A percentile compares a stretch with the other conserved stretches of the same genome.
phyloP scores from a whole-genome alignment of 2,888 invertebrate species.

The Gibbula magus region DNA sequence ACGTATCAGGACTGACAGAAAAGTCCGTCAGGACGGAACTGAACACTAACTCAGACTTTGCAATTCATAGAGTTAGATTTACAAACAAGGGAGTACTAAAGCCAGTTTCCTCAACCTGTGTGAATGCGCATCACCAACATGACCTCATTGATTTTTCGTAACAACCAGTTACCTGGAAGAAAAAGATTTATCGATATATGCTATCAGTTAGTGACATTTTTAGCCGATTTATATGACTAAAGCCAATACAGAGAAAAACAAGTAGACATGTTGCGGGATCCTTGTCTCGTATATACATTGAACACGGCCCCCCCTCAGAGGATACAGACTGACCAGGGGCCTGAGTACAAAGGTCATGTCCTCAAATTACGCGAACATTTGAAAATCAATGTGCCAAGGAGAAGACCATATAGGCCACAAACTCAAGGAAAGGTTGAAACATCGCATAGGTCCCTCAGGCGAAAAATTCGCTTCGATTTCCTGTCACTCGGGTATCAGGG shows the following conservation, averaged over 20 bases:
- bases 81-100: background rate
- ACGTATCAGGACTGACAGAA: background rate
- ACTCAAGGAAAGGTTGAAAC: constrained; percentile 6
- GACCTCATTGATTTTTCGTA: background rate
- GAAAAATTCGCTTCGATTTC: background rate
- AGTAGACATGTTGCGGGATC: background rate
- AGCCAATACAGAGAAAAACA: background rate
- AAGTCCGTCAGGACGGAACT: background rate
- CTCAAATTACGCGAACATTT: background rate
- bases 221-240: background rate
- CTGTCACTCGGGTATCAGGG: background rate
- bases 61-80: background rate
- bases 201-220: background rate
- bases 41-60: no score
- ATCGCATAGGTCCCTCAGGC: background rate
- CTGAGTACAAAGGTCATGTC: background rate
- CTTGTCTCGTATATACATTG: background rate
- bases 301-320: background rate
- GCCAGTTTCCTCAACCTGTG: background rate
- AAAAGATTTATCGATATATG: background rate
- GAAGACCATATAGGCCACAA: background rate
- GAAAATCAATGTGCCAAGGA: background rate
- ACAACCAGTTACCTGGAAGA: background rate
- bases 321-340: background rate
- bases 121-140: background rate